Base-by-base conservation (phyloP, 2,113 vertebrate genomes). In the Spea bombifrons region DNA sequence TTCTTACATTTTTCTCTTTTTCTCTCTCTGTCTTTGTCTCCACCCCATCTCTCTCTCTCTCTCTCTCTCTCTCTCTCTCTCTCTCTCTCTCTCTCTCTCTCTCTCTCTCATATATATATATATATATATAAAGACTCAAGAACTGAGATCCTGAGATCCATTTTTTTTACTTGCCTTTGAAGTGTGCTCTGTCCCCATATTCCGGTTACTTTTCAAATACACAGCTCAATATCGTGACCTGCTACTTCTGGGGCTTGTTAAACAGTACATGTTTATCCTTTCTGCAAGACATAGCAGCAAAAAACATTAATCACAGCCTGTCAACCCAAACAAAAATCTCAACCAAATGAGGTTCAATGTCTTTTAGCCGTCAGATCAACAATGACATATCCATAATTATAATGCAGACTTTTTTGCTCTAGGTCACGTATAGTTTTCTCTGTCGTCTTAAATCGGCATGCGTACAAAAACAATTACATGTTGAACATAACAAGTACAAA, bases 261-360 rank as follows among this genome's bases (percentile, higher is more conserved):
- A 73, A 66, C 44, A 79, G 6, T 80, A 43, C 57, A 67, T 80
- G 64, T 80, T 73, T 80, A 80, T 72, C 65, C 63, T 79, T 67
- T 65, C 10, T 67, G 66, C 69, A 48, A 73, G 71, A 67, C 77
- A 80, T 17, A 46, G 66, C 44, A 66, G 71, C 44, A 73, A n/a
- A 80, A 66, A 61, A 59, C 71, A 80, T 80, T 73, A 80, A 80
- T 80, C 77, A 80, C 72, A 67, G 68, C 63, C 45, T 80, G 77
- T 80, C 77, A 80, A 50, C 77, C 43, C 77, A 73, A 73, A 67
- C 30, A 59, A 66, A 73, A 67, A 73, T 73, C 52, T 45, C 5
- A 17, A 66, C 13, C 16, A 80, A 73, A 80, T 76, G 64, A n/a
- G 53, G n/a, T 66, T 73, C 63, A 48, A 47, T 44, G 17, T 73